Evolutionary conservation across 2,888 invertebrate species (phyloP), one percentile per base, ranked within the genome.

Genomic region (Drosophila rellima): DNA sequence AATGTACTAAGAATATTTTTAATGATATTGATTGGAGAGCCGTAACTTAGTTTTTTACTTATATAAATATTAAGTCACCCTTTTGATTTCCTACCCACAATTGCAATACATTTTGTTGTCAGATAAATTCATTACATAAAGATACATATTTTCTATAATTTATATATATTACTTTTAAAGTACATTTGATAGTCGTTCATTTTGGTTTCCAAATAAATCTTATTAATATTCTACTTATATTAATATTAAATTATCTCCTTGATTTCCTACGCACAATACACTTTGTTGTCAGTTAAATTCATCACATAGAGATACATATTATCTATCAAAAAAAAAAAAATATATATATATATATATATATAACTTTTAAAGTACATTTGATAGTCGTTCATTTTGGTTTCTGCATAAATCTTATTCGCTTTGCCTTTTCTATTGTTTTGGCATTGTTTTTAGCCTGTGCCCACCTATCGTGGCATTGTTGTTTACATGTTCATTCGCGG

Each of bases 401-500:
- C 1, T 7, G 11, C 33, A 59, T 63, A 57, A 57, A 74, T 77
- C 74, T 77, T 60, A 63, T 68, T 73, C 59, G 42, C 44, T 18
- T 57, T 45, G n/a, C 62, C 51, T 56, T 48, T 62, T 59, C 63
- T 56, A 37, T 75, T 68, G 73, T 68, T 75, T 55, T 42, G 18
- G 52, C 42, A 48, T 50, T 71, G 45, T 55, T 64, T 50, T 69
- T 78, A 56, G 62, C 68, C 64, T 50, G 31, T 74, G 80, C 64
- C 72, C 80, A 87, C 85, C 87, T 87, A 78, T 73, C 69, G 59
- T 23, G 31, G 70, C 74, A 26, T 44, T 78, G 80, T 88, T 88
- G 83, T 82, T 83, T 80, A 83, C 83, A 83, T 88, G 88, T 87
- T 88, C 89, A 87, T 85, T 88, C 87, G 87, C 85, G 82, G 83